Evolutionary conservation across 92 coral and sea anemone species (phyloP).

Genomic region (Zoanthus sansibaricus): DNA sequence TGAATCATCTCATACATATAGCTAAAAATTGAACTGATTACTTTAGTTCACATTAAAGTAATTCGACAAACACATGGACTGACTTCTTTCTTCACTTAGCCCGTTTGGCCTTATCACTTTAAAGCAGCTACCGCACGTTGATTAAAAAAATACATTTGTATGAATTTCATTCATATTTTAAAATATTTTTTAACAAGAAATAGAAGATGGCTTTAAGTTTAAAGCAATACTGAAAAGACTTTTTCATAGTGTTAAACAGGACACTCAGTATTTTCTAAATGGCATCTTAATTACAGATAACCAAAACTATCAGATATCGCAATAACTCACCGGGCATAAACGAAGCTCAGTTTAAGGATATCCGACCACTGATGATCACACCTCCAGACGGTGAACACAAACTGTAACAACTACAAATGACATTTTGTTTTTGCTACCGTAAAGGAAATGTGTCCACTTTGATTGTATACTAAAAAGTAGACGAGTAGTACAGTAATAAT

Average conservation of each 20-base stretch:
- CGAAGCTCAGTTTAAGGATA: conserved; percentile 29
- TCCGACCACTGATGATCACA: conserved; percentile 30
- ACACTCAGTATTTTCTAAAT: background rate
- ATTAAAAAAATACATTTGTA: background rate
- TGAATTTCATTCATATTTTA: too few species aligned
- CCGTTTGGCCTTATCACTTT: conserved; percentile 16
- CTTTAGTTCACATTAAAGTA: background rate
- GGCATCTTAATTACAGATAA: conserved; percentile 22
- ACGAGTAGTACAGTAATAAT: background rate
- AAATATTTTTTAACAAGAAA: too few species aligned
- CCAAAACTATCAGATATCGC: conserved; percentile 4
- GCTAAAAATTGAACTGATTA: background rate
- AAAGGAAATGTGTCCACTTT: background rate
- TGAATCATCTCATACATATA: background rate
- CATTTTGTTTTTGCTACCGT: background rate
- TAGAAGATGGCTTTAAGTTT: too few species aligned
- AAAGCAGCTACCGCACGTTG: conserved; percentile 5
- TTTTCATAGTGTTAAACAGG: background rate
- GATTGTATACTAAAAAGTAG: background rate
- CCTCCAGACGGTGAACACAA: background rate
- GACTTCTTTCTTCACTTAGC: background rate
- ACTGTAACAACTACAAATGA: background rate
- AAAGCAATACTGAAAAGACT: too few species aligned
- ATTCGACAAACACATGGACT: too few species aligned
- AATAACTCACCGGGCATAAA: conserved; percentile 39